phyloP scores from a whole-genome alignment of 2,797 vertebrate species.

The Alca torda region DNA sequence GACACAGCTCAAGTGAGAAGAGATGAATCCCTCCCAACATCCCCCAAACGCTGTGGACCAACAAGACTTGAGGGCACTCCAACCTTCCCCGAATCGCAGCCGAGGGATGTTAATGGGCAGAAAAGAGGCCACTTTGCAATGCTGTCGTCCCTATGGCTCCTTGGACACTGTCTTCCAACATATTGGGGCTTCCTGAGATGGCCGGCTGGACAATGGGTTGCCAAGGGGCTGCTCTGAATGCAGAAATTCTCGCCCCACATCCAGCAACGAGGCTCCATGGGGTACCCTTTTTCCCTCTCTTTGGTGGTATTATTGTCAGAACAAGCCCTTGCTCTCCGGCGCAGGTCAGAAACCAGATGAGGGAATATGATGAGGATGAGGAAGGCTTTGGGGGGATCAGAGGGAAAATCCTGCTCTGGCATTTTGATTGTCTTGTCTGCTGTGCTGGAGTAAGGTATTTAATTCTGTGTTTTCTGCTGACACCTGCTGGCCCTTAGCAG shows the following conservation, averaged over 20 bases:
- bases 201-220: neutral
- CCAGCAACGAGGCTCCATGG: constrained; percentile 4
- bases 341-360: neutral
- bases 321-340: neutral
- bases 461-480: neutral
- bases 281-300: constrained; percentile 5
- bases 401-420: constrained; percentile 22
- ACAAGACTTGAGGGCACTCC: neutral
- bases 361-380: neutral
- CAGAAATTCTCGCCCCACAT: neutral
- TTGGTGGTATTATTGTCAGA: neutral
- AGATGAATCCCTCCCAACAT: neutral
- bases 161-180: neutral
- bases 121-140: neutral
- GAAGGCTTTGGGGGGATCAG: constrained; percentile 18
- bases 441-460: constrained; percentile 2
- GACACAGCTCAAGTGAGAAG: neutral
- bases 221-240: neutral
- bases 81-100: neutral
- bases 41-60: neutral
- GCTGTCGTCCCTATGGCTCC: neutral
- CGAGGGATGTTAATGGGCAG: neutral
- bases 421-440: constrained; percentile 26
- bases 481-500: neutral
- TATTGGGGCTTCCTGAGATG: neutral